These are phyloP conservation scores for Poecilia velifera DNA, from an alignment of 2,797 vertebrate species.

Conservation along the genomic window DNA sequence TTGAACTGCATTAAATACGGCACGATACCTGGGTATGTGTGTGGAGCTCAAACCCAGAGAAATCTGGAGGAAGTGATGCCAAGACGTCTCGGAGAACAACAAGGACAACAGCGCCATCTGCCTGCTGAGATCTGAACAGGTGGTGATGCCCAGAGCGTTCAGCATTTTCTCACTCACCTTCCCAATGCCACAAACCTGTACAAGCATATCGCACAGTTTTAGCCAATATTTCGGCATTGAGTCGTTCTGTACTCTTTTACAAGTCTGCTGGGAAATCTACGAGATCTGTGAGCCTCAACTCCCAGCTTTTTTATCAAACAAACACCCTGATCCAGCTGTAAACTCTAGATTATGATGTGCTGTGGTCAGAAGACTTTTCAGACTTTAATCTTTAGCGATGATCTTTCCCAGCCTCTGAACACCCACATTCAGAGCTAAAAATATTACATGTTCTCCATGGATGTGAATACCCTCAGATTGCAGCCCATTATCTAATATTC, in stretches of 20 bases:
- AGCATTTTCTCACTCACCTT: constrained; percentile 99
- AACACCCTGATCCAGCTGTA: background rate
- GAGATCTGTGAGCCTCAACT: background rate
- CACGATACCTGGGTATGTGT: constrained; percentile 84
- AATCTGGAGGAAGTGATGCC: constrained; percentile 90
- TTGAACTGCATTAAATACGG: background rate
- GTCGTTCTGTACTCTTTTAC: background rate
- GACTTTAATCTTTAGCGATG: background rate
- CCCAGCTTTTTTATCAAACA: background rate
- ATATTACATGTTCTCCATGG: background rate
- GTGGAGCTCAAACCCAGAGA: constrained; percentile 91
- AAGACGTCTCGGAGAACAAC: constrained; percentile 91
- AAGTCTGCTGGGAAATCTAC: background rate
- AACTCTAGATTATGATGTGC: background rate
- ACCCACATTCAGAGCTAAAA: background rate
- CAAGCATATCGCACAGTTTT: constrained; percentile 24
- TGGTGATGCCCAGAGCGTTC: constrained; percentile 87
- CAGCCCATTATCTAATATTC: background rate
- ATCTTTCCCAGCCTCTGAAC: background rate
- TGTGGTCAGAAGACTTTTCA: background rate
- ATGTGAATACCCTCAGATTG: background rate
- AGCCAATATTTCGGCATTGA: background rate
- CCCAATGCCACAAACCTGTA: constrained; percentile 92
- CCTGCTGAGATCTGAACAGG: constrained; percentile 89
- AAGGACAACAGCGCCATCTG: constrained; percentile 91